Percentiles rank a stretch among this genome's conserved stretches.
phyloP scores from a whole-genome alignment of 2,797 vertebrate species.

The Manis javanica region DNA sequence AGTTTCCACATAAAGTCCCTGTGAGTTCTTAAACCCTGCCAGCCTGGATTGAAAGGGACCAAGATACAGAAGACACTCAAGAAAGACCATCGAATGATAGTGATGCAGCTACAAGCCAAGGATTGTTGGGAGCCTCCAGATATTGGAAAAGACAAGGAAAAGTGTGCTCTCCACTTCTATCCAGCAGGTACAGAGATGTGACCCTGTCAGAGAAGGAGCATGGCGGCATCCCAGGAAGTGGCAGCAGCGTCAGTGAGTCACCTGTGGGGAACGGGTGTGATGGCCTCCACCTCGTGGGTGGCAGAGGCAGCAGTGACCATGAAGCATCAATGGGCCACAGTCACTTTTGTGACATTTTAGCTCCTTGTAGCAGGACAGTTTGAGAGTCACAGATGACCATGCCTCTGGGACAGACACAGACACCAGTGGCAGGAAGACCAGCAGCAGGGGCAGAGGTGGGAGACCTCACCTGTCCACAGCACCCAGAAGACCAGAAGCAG shows the following conservation, averaged over 20 bases:
- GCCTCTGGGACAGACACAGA: not conserved
- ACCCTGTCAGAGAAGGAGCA: too few species aligned
- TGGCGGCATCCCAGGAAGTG: not conserved
- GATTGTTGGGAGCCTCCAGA: too few species aligned
- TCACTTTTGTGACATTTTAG: not conserved
- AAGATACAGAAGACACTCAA: not conserved
- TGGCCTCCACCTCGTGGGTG: not conserved
- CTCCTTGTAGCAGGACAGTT: not conserved
- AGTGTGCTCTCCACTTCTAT: not conserved
- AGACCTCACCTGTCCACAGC: not conserved
- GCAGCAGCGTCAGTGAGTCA: not conserved
- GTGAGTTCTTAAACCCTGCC: not conserved
- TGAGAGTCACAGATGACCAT: not conserved
- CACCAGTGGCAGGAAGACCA: not conserved
- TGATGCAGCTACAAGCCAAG: rapidly evolving
- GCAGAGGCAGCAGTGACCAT: not conserved
- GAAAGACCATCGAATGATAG: not conserved
- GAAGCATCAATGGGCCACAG: not conserved
- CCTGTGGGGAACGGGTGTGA: rapidly evolving
- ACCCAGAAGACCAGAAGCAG: not conserved
- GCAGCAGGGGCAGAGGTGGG: not conserved
- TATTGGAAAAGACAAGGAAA: not conserved
- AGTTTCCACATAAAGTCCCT: not conserved
- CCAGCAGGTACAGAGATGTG: not conserved
- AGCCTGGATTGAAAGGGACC: not conserved